Base-by-base conservation (phyloP, 2,888 invertebrate species). In the Norana najaformis region DNA sequence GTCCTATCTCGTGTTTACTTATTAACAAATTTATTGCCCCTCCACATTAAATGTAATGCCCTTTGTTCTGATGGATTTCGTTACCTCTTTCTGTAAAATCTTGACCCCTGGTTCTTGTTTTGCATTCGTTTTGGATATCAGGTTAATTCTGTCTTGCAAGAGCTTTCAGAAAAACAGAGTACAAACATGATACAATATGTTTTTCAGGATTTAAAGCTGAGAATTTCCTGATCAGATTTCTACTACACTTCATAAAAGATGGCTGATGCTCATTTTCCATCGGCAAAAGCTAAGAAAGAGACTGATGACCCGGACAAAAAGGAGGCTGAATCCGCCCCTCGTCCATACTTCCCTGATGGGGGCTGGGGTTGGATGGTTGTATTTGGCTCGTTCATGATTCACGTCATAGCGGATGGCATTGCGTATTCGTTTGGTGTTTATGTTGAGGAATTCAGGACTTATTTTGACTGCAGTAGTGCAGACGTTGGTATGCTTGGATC, bases 351-450 rank as follows among this genome's bases (percentile, higher is more conserved):
- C 13, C 92, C 92, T 11, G 92, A 92, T 88, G 92, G 92, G 0
- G 92, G 92, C 5, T 92, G 92, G 92, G 92, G 92, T 35, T 92
- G 92, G 92, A 91, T 92, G 34, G 92, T 92, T 14, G 98, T 98
- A 90, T 97, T 98, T 94, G 98, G 97, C 38, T 98, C 98, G 16
- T 99, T 99, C 95, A 97, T 98, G 97, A 97, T 99, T 93, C 99
- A 99, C 95, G 95, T 96, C 88, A 93, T 96, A 97, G 98, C 98
- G 93, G 99, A 99, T 95, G 99, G 99, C 91, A 97, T 99, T 95
- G 99, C 98, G 89, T 99, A 99, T 95, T 98, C 98, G 34, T 99
- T 99, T 95, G 99, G 99, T 90, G 97, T 99, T 91, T 97, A 99
- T 95, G 97, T 97, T 95, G 96, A 96, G 92, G 97, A 98, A 95